Evolutionary conservation across 1,140 invertebrate genomes (phyloP), one percentile per base, ranked within the genome.

Genomic region (Drosophila erecta): DNA sequence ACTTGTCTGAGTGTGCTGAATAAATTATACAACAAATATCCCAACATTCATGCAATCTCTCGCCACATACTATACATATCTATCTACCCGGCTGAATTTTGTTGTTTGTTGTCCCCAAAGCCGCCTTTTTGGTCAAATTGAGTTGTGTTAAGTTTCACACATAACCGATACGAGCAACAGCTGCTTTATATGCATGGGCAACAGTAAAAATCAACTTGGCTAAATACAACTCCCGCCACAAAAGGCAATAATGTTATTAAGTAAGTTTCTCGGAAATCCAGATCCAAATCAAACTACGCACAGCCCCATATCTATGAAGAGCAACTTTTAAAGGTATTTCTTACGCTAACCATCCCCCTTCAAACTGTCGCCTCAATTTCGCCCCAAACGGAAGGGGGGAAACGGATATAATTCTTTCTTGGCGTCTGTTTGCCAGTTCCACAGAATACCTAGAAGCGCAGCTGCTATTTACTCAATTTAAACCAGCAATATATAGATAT

Each of bases 131-230:
- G 65, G 58, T 60, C 70, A 87, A 86, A 87, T 86, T 83, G 44
- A 87, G 76, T 65, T 87, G 84, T 86, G 83, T 83, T 89, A 83
- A 89, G 84, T 87, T 87, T 86, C 81, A 81, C 81, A 76, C 78
- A 86, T 72, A 79, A 43, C 37, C 80, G 64, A 83, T 65, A 83
- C 22, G 49, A 44, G 59, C 50, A 64, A 55, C 70, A 41, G 62
- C 64, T 72, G 71, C 76, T 76, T 49, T 60, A 72, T 44, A 81
- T 66, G 74, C 74, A 74, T 64, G 64, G 40, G 27, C 40, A 8
- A 43, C 35, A 17, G 50, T 47, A 51, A 67, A 10, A 14, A 66
- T 61, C 43, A 74, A 17, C 6, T 51, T 44, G 20, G n/a, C 46
- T 27, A 61, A 60, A 58, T 37, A 58, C 55, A 61, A 61, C 65